phyloP scores from a whole-genome alignment of 2,113 vertebrate genomes.

The Vireo altiloquus region DNA sequence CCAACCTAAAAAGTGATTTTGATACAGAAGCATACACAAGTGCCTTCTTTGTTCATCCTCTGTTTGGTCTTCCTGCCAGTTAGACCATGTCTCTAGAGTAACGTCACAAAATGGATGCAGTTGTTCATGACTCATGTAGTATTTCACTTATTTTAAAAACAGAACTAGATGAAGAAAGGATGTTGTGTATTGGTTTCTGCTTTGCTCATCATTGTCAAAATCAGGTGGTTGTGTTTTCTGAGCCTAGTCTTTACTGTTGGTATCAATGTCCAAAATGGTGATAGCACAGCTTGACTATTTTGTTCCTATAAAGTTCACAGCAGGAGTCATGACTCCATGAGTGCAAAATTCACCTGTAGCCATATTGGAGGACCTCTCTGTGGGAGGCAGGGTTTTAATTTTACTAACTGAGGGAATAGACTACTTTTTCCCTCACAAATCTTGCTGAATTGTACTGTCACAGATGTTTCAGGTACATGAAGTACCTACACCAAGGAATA shows the following conservation, averaged over 20 bases:
- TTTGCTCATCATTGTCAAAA: not conserved
- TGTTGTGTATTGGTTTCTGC: not conserved
- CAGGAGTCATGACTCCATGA: not conserved
- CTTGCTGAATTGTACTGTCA: not conserved
- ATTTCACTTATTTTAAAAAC: not conserved
- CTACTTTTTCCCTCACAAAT: not conserved
- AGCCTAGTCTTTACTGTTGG: not conserved
- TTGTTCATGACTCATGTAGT: not conserved
- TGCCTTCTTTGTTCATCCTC: not conserved
- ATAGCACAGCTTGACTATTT: not conserved
- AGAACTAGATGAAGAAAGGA: not conserved
- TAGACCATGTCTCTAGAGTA: not conserved
- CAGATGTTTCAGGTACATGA: not conserved
- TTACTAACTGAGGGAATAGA: not conserved
- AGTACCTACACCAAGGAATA: not conserved
- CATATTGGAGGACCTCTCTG: not conserved
- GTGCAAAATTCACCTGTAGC: not conserved
- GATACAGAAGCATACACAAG: not conserved
- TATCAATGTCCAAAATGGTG: accelerated
- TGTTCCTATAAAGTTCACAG: not conserved
- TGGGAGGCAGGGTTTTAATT: not conserved
- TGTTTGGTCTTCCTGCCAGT: not conserved
- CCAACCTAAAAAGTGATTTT: not conserved
- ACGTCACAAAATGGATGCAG: accelerated
- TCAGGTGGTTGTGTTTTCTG: not conserved